A percentile compares a stretch with the other conserved stretches of the same genome.
These are phyloP conservation scores for Brachionichthys hirsutus DNA, from an alignment of 2,113 vertebrate genomes.

Conservation along the genomic window DNA sequence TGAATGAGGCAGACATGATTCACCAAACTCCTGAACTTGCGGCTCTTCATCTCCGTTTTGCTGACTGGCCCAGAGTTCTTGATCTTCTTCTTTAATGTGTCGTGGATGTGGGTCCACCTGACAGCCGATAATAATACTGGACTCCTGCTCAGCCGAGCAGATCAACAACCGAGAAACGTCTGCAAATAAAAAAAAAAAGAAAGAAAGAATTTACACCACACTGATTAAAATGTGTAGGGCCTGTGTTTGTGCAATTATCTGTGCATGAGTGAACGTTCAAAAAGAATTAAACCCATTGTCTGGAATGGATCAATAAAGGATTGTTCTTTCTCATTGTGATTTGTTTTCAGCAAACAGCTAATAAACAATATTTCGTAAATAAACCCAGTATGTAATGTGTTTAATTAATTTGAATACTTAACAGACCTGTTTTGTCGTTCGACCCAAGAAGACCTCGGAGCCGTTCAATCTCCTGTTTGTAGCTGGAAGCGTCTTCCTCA, in stretches of 20 bases:
- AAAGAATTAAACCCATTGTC: too few relatives aligned
- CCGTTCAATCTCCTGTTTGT: constrained; percentile 49
- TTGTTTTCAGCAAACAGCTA: too few relatives aligned
- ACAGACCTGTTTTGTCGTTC: constrained; percentile 42
- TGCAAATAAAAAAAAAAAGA: constrained; percentile 1
- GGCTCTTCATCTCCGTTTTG: constrained; percentile 12
- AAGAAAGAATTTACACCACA: neutral
- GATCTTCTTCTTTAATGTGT: constrained; percentile 60
- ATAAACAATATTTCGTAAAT: too few relatives aligned
- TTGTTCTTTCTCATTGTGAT: too few relatives aligned
- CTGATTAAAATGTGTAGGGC: too few relatives aligned
- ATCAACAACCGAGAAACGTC: constrained; percentile 7
- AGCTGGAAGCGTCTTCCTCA: constrained; percentile 55
- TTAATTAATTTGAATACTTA: neutral
- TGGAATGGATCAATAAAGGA: too few relatives aligned
- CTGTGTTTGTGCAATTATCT: too few relatives aligned
- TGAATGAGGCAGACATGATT: constrained; percentile 1
- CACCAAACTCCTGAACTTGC: neutral
- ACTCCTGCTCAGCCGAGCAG: constrained; percentile 1
- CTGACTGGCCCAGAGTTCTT: constrained; percentile 31
- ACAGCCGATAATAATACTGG: neutral
- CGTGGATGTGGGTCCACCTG: constrained; percentile 5
- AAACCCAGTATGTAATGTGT: too few relatives aligned
- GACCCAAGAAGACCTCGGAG: constrained; percentile 44
- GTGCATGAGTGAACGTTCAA: too few relatives aligned